Evolutionary conservation across 2,113 vertebrate genomes (phyloP).

Genomic region (Sinocyclocheilus grahami): DNA sequence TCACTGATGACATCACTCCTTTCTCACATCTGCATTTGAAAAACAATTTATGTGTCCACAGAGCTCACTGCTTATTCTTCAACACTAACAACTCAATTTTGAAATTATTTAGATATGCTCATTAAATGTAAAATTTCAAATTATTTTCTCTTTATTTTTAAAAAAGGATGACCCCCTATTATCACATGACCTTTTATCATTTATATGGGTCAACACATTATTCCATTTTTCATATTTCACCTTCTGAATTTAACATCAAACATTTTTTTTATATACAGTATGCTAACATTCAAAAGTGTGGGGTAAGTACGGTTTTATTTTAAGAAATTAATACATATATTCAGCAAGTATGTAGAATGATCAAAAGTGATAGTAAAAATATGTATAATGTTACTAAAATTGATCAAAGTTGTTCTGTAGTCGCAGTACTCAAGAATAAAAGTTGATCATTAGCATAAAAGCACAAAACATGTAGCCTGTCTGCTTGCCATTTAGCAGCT

Average conservation of each 20-base stretch:
- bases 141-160: neutral
- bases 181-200: no score
- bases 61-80: neutral
- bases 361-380: neutral
- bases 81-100: neutral
- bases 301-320: neutral
- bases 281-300: neutral
- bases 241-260: neutral
- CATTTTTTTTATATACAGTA: no score
- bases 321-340: neutral
- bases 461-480: neutral
- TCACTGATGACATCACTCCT: constrained; percentile 96
- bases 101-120: neutral
- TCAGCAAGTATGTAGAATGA: neutral
- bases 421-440: neutral
- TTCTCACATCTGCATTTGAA: constrained; percentile 88
- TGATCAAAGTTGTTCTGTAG: neutral
- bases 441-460: neutral
- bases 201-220: no score
- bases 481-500: neutral
- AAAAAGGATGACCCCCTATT: no score
- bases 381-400: neutral
- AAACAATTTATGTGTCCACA: neutral
- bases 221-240: neutral
- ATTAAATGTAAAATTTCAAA: neutral